Conservation (phyloP, 2,113 vertebrate species). For the Lota lota region DNA sequence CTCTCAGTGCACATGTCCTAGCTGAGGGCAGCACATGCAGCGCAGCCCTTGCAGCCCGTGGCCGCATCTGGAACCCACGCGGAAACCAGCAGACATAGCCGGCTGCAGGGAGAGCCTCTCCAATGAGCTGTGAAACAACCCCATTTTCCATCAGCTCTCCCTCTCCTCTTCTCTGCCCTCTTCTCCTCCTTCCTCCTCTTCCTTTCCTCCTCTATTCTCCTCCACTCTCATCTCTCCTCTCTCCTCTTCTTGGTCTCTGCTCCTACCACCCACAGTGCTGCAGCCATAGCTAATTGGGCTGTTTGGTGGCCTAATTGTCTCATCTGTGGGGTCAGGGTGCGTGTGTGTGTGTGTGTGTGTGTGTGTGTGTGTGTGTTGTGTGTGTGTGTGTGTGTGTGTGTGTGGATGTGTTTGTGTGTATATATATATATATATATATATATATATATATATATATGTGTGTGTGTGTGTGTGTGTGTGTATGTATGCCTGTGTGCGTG, state of each 20-base stretch:
- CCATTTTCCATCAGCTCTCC: conserved; percentile 72
- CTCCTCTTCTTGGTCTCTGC: conserved; percentile 34
- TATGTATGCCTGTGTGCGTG: conserved; percentile 11
- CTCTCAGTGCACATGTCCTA: neutral
- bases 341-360: conserved; percentile 17
- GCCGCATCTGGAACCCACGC: conserved; percentile 78
- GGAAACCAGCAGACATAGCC: conserved; percentile 67
- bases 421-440: conserved; percentile 13
- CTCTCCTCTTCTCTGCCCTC: conserved; percentile 25
- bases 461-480: neutral
- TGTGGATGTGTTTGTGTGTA: conserved; percentile 10
- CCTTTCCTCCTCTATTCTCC: conserved; percentile 3
- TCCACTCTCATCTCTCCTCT: conserved; percentile 48
- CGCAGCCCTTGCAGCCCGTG: conserved; percentile 40
- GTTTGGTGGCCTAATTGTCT: conserved; percentile 68
- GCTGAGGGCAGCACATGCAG: conserved; percentile 41
- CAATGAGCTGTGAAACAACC: conserved; percentile 80
- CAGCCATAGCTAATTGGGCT: conserved; percentile 63
- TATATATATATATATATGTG: neutral
- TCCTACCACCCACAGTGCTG: conserved; percentile 63
- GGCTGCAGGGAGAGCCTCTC: conserved; percentile 66
- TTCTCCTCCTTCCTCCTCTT: conserved; percentile 48
- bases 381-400: neutral
- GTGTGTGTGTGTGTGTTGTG: neutral
- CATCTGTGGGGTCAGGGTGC: conserved; percentile 55